phyloP scores from a whole-genome alignment of 2,888 invertebrate genomes.

The Drosophila birchii region DNA sequence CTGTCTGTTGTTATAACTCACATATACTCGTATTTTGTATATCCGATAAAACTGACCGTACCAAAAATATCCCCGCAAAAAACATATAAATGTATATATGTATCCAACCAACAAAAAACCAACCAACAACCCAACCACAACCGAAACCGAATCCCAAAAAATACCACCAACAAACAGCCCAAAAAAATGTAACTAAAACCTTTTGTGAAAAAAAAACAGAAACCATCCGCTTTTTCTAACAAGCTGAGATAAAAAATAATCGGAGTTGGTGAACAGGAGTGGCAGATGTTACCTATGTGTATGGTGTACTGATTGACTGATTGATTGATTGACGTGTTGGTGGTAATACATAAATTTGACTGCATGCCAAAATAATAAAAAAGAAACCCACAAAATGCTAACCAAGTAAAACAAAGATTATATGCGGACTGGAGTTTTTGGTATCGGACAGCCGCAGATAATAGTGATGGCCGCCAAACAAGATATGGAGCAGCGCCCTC shows the following conservation, averaged over 20 bases:
- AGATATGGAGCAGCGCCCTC: conserved; percentile 45
- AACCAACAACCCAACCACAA: conserved; percentile 32
- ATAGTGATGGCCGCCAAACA: conserved; percentile 28
- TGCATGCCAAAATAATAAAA: conserved; percentile 59
- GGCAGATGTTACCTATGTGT: conserved; percentile 40
- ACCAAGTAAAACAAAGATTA: conserved; percentile 37
- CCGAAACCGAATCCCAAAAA: conserved; percentile 38
- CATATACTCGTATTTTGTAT: conserved; percentile 64
- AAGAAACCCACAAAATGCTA: conserved; percentile 46
- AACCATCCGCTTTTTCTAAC: conserved; percentile 48
- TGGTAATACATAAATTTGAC: conserved; percentile 65
- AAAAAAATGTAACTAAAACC: conserved; percentile 72
- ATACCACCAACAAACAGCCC: conserved; percentile 59
- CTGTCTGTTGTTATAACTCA: conserved; percentile 65
- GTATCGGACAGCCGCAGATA: conserved; percentile 68
- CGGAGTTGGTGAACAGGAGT: conserved; percentile 55
- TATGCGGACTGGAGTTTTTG: conserved; percentile 63
- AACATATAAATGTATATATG: conserved; percentile 35
- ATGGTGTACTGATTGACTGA: conserved; percentile 72
- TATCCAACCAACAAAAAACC: conserved; percentile 39
- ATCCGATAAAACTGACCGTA: conserved; percentile 64
- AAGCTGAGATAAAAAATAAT: conserved; percentile 37
- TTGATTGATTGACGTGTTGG: conserved; percentile 61
- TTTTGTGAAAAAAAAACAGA: conserved; percentile 58
- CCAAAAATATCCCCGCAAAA: conserved; percentile 59